Conservation (phyloP, 2,888 invertebrate species). For the Nemotelus nigrinus region DNA sequence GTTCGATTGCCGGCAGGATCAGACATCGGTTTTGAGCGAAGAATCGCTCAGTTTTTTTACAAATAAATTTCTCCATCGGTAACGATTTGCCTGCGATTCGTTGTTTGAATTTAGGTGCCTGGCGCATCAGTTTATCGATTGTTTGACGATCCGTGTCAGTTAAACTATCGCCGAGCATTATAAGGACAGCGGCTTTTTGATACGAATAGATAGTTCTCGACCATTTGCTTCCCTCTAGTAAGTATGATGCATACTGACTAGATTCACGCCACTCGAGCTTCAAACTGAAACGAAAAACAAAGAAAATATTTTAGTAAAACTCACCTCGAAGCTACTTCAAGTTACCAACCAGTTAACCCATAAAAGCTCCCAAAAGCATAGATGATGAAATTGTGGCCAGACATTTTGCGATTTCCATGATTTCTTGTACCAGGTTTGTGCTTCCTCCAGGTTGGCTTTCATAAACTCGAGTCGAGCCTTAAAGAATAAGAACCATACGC, state of each 20-base stretch:
- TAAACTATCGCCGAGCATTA: slow-evolving; percentile 70
- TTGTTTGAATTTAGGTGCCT: slow-evolving; percentile 84
- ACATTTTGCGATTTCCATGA: slow-evolving; percentile 84
- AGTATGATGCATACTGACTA: slow-evolving; percentile 73
- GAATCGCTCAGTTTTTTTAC: slow-evolving; percentile 85
- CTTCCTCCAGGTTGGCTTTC: slow-evolving; percentile 77
- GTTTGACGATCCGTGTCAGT: slow-evolving; percentile 67
- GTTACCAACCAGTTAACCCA: slow-evolving; percentile 82
- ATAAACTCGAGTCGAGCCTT: slow-evolving; percentile 87
- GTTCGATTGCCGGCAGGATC: slow-evolving; percentile 84
- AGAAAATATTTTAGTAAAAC: too few species aligned
- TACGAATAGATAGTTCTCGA: slow-evolving; percentile 92
- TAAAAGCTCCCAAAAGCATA: slow-evolving; percentile 94
- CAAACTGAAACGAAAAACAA: slow-evolving; percentile 63
- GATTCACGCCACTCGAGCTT: slow-evolving; percentile 83
- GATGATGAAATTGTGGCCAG: slow-evolving; percentile 92
- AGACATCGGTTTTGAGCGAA: slow-evolving; percentile 77
- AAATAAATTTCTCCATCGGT: slow-evolving; percentile 96
- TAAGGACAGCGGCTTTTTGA: slow-evolving; percentile 84
- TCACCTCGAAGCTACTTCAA: too few species aligned
- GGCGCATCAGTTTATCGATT: slow-evolving; percentile 73
- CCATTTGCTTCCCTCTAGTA: slow-evolving; percentile 87
- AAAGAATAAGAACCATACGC: slow-evolving; percentile 93
- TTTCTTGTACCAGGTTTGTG: slow-evolving; percentile 79
- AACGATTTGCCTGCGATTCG: slow-evolving; percentile 95